phyloP scores from a whole-genome alignment of 2,888 invertebrate species.

The Drosophila monieri region DNA sequence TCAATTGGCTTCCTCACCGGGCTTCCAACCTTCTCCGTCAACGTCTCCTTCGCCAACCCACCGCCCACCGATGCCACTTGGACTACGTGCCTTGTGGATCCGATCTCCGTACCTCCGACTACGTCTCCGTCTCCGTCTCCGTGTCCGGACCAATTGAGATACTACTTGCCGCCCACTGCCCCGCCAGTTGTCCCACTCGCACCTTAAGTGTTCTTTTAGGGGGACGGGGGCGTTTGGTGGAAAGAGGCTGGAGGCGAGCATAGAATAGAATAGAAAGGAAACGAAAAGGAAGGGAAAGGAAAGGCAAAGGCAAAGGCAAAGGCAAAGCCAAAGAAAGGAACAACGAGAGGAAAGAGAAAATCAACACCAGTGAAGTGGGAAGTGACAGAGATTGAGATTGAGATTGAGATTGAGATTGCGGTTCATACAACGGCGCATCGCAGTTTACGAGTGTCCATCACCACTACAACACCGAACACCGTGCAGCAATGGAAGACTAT shows the following conservation, averaged over 20 bases:
- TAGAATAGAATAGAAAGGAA: background rate
- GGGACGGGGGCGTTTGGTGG: background rate
- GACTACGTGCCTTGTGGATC: slow-evolving; percentile 35
- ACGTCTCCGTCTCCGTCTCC: background rate
- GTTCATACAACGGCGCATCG: slow-evolving; percentile 76
- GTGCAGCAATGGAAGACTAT: slow-evolving; percentile 81
- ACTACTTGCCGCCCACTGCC: slow-evolving; percentile 9
- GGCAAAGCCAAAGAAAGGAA: slow-evolving; percentile 13
- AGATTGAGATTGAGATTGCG: slow-evolving; percentile 78
- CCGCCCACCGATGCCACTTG: slow-evolving; percentile 18
- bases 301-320: slow-evolving; percentile 14
- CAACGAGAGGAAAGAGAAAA: slow-evolving; percentile 24
- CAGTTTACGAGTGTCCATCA: slow-evolving; percentile 81
- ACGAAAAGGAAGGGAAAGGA: background rate
- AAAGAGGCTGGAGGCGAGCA: background rate
- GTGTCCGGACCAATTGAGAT: slow-evolving; percentile 30
- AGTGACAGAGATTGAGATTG: slow-evolving; percentile 60
- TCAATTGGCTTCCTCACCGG: slow-evolving; percentile 36
- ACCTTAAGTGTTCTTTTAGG: slow-evolving; percentile 6
- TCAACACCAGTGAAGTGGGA: slow-evolving; percentile 77
- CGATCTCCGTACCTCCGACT: background rate
- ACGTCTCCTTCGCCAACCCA: background rate
- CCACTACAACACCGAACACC: slow-evolving; percentile 81
- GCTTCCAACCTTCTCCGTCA: background rate
- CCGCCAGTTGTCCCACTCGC: background rate